Conservation (phyloP, 2,113 vertebrate genomes). For the Crypturellus undulatus region DNA sequence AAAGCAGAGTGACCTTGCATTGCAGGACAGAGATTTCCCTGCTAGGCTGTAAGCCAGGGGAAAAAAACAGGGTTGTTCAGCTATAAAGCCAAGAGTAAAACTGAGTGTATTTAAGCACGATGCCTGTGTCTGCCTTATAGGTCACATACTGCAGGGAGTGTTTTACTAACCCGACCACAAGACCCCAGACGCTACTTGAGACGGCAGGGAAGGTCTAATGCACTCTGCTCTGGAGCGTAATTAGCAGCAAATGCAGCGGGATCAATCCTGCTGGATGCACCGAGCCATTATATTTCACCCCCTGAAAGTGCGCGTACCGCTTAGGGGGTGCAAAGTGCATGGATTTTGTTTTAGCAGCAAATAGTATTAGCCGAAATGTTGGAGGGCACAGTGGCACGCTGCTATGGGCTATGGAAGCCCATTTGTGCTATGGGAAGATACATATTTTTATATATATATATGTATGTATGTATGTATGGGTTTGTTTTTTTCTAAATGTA, state of each 20-base stretch:
- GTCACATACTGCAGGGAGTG: not conserved
- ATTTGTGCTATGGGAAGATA: not conserved
- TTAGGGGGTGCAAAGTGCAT: not conserved
- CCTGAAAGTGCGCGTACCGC: constrained; percentile 34
- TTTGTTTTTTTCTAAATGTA: not conserved
- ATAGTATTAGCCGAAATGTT: not conserved
- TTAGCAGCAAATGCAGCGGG: constrained; percentile 51
- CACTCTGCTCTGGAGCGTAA: constrained; percentile 11
- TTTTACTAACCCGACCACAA: constrained; percentile 29
- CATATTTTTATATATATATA: not conserved
- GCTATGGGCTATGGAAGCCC: no score
- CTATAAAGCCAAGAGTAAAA: constrained; percentile 22
- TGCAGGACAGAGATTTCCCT: not conserved
- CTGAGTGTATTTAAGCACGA: not conserved
- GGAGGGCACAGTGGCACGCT: not conserved
- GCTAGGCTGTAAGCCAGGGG: not conserved
- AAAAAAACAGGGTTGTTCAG: not conserved
- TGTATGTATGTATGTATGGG: no score
- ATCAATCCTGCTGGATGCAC: constrained; percentile 40
- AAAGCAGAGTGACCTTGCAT: not conserved
- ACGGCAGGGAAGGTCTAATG: constrained; percentile 42
- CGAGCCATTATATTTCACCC: constrained; percentile 52
- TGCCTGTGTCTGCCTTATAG: constrained; percentile 1
- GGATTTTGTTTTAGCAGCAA: constrained; percentile 19
- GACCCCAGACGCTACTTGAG: not conserved